These are phyloP conservation scores for Magallana gigas DNA, from an alignment of 1,140 invertebrate genomes.

Conservation along the genomic window DNA sequence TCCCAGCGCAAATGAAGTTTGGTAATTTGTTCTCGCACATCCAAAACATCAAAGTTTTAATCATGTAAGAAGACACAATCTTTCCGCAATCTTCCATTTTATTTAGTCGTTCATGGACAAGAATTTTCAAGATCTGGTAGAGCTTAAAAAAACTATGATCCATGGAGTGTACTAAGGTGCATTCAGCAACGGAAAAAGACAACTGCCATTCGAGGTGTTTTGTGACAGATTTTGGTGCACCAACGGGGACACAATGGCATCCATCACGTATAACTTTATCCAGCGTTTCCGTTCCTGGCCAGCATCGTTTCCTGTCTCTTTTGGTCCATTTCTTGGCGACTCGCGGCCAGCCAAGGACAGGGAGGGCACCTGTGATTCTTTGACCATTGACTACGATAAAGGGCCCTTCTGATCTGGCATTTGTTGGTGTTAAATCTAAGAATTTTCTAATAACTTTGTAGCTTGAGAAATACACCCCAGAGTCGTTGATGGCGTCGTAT, in stretches of 20 bases:
- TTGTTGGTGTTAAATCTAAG: neutral
- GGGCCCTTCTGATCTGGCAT: neutral
- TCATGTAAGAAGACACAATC: neutral
- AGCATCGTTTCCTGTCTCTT: neutral
- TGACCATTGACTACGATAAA: neutral
- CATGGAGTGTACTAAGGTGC: neutral
- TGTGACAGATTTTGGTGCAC: neutral
- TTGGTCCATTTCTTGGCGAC: neutral
- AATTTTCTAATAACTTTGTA: neutral
- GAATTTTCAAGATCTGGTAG: neutral
- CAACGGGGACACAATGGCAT: neutral
- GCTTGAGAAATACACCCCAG: neutral
- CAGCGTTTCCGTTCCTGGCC: neutral
- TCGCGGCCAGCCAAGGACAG: neutral
- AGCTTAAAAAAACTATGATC: neutral
- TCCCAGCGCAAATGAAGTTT: neutral
- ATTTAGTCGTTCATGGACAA: neutral
- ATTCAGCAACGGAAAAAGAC: constrained; percentile 16
- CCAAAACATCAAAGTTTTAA: constrained; percentile 11
- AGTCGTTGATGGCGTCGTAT: neutral
- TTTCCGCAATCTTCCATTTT: neutral
- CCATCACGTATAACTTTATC: neutral
- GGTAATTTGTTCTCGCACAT: constrained; percentile 16
- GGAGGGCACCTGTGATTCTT: neutral
- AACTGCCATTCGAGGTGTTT: neutral